Percentiles rank a stretch among this genome's conserved stretches.
These are phyloP conservation scores for Falcaria lacertinaria DNA, from an alignment of 2,888 invertebrate species.

Conservation along the genomic window DNA sequence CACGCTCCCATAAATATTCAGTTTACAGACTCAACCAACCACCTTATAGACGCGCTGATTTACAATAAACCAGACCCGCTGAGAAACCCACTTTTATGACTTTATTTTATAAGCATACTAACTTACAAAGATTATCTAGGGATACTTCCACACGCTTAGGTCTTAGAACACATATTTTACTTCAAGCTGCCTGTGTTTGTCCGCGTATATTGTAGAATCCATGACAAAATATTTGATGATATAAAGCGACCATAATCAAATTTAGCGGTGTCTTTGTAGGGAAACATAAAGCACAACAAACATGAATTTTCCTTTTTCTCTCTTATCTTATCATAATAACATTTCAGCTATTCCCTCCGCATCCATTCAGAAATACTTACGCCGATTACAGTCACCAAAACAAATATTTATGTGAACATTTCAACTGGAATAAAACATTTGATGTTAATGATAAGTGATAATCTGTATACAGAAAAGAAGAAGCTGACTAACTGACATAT, in stretches of 20 bases:
- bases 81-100: constrained; percentile 15
- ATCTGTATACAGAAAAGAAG: too few species aligned
- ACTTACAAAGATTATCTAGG: background rate
- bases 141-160: too few species aligned
- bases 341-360: background rate
- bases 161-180: too few species aligned
- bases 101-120: constrained; percentile 1
- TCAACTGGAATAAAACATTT: background rate
- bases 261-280: background rate
- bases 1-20: constrained; percentile 58
- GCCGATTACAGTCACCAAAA: background rate
- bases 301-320: background rate
- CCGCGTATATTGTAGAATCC: background rate
- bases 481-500: too few species aligned
- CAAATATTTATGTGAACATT: background rate
- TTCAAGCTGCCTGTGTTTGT: too few species aligned
- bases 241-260: background rate
- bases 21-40: constrained; percentile 48
- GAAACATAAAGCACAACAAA: background rate
- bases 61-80: constrained; percentile 29
- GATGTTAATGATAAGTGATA: background rate
- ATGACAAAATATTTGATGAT: background rate
- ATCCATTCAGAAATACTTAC: background rate
- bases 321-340: background rate
- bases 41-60: constrained; percentile 48